Base-by-base conservation (phyloP, 2,113 vertebrate species). In the Ramphastos sulfuratus region DNA sequence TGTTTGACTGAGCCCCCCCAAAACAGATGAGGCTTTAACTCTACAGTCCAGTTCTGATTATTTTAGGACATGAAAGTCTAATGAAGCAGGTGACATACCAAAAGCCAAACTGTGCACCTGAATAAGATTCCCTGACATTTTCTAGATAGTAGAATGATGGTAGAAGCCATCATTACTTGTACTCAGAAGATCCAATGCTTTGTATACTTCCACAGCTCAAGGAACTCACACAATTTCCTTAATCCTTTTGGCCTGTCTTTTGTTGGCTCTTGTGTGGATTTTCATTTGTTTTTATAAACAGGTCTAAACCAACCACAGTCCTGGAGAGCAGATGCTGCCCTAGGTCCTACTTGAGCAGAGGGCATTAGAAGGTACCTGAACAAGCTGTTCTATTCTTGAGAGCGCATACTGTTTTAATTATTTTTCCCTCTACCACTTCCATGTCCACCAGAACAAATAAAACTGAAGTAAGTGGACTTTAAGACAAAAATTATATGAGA, bases 201-300 rank as follows among this genome's bases (percentile, higher is more conserved):
- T 75, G 18, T 48, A 44, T 35, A 44, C 21, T 39, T 73, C 33
- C 1, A 28, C 44, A 28, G 15, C 17, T 71, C 15, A 46, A 82
- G 42, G 50, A 90, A 79, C 17, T 35, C 93, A 5, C 54, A 7
- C 23, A 58, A 37, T 52, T 81, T 69, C 30, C 44, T 73, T 70
- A 60, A 55, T 61, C 10, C 12, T 90, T 81, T 79, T 37, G 58
- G 17, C 10, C 84, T 54, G 2, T 16, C 9, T 90, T 60, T 56
- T 72, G 4, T 3, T 21, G 25, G 30, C 31, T 61, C 14, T 0
- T 3, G 5, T 2, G 5, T 8, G 6, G 1, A 14, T 7, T 23
- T 39, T 27, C 60, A 7, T 30, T 85, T 61, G 6, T 18, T 56
- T 72, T 66, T 58, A 56, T 66, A 52, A 85, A 33, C 8, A 75